Base-by-base conservation (phyloP, 2,797 vertebrate species). In the Crenuchus spilurus region DNA sequence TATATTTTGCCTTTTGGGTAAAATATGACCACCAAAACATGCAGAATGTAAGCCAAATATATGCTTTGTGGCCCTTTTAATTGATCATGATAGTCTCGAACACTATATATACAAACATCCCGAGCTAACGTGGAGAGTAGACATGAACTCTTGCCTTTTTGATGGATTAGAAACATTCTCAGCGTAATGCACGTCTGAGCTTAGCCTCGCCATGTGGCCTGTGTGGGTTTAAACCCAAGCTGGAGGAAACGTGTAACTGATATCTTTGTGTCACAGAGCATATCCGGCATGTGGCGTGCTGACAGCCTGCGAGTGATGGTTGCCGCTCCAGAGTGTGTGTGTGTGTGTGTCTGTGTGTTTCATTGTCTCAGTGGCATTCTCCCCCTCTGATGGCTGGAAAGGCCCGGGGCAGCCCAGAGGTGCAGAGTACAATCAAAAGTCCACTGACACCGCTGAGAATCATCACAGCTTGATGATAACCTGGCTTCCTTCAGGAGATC, bases 81-180 rank as follows among this genome's bases (percentile, higher is more conserved):
- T 55, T 57, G 73, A 70, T 73, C 75, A 72, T 65, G 78, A 66
- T 26, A 65, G 62, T 37, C 74, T 73, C 69, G 2, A 71, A 65
- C 39, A 51, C 75, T 66, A 55, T 35, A 46, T 66, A 55, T 35
- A 46, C 74, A 67, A 78, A 78, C 78, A 83, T 80, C 81, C 81
- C 78, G 30, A 44, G 26, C 57, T 72, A 63, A 76, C 64, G 35
- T 70, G 65, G 72, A 75, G 75, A 70, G 78, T 79, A 69, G 79
- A 79, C 75, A 67, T 72, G 77, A 81, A 81, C 72, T 51, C 75
- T 81, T 65, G 55, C 14, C 42, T 35, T 73, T 85, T 85, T 92
- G 91, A 93, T 92, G 88, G 90, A 92, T 93, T 92, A 90, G 88
- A 84, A 88, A 90, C 87, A 89, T 92, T 91, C 90, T 81, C 85